These are phyloP conservation scores for Turdus rufiventris DNA, from an alignment of 2,113 vertebrate genomes.

Conservation along the genomic window DNA sequence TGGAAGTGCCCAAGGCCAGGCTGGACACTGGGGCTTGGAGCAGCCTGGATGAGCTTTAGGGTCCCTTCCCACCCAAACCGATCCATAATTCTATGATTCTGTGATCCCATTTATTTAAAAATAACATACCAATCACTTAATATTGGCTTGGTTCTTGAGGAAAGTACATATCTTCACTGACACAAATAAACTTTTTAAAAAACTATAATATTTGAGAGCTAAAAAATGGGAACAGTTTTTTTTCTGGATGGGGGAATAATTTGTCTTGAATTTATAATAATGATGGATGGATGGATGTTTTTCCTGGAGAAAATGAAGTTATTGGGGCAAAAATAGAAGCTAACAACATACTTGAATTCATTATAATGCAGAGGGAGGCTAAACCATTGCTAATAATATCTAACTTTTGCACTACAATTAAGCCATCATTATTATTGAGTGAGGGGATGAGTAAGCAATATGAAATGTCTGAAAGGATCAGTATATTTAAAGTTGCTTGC, in stretches of 20 bases:
- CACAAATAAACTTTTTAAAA: background rate
- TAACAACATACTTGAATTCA: background rate
- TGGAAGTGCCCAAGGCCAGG: background rate
- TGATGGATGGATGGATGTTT: background rate
- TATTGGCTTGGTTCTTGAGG: background rate
- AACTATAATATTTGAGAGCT: background rate
- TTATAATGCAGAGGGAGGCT: background rate
- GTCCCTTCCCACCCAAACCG: background rate
- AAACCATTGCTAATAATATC: background rate
- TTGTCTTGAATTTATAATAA: background rate
- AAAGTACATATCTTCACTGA: background rate
- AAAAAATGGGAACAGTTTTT: background rate
- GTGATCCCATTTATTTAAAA: background rate
- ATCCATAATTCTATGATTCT: background rate
- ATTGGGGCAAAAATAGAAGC: background rate
- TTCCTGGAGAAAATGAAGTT: background rate
- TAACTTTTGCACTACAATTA: background rate
- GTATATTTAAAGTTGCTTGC: background rate
- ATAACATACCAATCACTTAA: background rate
- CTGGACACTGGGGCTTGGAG: accelerated
- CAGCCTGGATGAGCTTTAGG: accelerated
- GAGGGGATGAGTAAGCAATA: background rate
- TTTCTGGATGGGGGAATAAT: background rate
- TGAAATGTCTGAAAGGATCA: background rate
- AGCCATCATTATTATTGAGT: background rate